phyloP scores from a whole-genome alignment of 1,140 invertebrate species.

The Medauroidea extradentata region DNA sequence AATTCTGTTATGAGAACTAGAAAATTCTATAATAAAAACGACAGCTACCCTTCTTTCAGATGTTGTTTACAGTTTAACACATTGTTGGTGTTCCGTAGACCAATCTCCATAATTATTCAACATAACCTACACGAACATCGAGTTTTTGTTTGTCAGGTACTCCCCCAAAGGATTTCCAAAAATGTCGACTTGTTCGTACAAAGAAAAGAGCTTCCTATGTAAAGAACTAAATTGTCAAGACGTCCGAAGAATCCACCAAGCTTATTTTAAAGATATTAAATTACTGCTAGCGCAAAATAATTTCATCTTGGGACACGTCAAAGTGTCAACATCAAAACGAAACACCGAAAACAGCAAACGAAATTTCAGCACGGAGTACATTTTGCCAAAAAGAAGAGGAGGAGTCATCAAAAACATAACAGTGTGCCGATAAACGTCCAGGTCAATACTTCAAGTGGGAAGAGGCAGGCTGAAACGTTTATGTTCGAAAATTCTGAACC shows the following conservation, averaged over 20 bases:
- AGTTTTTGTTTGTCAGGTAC: neutral
- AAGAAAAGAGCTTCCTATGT: neutral
- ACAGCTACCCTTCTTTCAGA: too few species aligned
- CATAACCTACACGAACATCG: neutral
- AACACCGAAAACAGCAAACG: neutral
- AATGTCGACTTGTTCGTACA: neutral
- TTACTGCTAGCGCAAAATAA: neutral
- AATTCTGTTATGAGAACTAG: too few species aligned
- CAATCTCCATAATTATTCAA: neutral
- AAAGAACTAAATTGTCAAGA: neutral
- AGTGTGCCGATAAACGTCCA: neutral
- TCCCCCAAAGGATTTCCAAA: slow-evolving; percentile 1
- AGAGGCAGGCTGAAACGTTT: too few species aligned
- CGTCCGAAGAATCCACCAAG: neutral
- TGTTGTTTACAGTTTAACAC: too few species aligned
- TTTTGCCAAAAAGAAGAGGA: slow-evolving; percentile 3
- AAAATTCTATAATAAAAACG: too few species aligned
- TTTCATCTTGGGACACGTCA: neutral
- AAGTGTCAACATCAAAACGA: neutral
- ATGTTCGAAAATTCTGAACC: too few species aligned
- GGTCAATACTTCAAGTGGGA: neutral
- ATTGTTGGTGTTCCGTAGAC: too few species aligned
- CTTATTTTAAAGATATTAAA: slow-evolving; percentile 1
- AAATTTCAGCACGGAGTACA: neutral
- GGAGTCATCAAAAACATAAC: neutral